Conservation (phyloP, 1,140 invertebrate genomes). For the Pogonus chalceus region DNA sequence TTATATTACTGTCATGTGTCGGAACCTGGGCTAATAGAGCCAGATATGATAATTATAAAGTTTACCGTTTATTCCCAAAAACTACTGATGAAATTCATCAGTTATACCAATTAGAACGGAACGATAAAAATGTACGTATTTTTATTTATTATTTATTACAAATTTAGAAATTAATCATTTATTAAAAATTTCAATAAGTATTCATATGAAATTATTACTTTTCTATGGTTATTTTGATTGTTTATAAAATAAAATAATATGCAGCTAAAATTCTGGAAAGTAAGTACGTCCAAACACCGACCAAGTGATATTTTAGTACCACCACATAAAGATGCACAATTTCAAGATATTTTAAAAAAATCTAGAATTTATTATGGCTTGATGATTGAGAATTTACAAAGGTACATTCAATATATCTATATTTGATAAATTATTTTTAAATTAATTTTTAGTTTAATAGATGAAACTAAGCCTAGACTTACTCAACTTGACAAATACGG, state of each 20-base stretch:
- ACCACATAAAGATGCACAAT: conserved; percentile 24
- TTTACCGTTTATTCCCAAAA: conserved; percentile 39
- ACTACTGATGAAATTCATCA: conserved; percentile 31
- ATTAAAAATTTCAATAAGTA: no score
- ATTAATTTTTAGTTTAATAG: conserved; percentile 2
- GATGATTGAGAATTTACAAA: conserved; percentile 16
- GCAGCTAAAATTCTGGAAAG: conserved; percentile 17
- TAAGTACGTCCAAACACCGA: conserved; percentile 16
- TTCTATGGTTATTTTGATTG: neutral
- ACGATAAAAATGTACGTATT: no score
- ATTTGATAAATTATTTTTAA: neutral
- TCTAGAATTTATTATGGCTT: conserved; percentile 26
- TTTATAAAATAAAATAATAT: neutral
- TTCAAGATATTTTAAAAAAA: conserved; percentile 29
- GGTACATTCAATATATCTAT: conserved; percentile 11
- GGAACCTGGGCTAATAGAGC: conserved; percentile 22
- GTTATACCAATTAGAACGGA: conserved; percentile 30
- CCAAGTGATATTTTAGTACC: conserved; percentile 20
- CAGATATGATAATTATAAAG: conserved; percentile 39
- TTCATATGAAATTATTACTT: no score
- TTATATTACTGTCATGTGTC: neutral
- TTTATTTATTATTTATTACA: no score
- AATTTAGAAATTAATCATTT: no score
- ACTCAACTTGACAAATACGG: neutral
- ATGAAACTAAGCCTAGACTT: conserved; percentile 2